A percentile compares a stretch with the other conserved stretches of the same genome.
Evolutionary conservation across 1,140 invertebrate species (phyloP).

Genomic region (Saxidomus purpurata): DNA sequence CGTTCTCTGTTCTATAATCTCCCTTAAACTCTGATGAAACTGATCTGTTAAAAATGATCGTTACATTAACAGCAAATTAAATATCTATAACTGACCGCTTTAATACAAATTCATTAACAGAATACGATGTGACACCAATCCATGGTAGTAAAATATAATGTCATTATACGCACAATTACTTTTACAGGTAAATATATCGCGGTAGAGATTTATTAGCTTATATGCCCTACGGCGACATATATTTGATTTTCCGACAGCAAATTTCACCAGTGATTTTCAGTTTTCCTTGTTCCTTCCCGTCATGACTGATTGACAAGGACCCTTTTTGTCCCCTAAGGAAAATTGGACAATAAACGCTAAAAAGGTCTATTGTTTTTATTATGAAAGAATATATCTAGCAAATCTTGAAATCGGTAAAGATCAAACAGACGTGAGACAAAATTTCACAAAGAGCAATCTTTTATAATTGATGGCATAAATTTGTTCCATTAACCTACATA

Average conservation of each 20-base stretch:
- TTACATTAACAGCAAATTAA: not conserved
- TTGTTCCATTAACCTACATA: not conserved
- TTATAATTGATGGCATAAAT: not conserved
- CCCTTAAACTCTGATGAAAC: not conserved
- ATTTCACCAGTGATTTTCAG: not conserved
- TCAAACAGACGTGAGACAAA: not conserved
- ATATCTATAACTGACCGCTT: not conserved
- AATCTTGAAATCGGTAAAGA: not conserved
- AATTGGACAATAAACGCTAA: not conserved
- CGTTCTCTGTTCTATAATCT: not conserved
- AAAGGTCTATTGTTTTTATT: not conserved
- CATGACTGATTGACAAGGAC: constrained; percentile 28
- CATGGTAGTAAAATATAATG: not conserved
- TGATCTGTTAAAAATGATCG: not conserved
- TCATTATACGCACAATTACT: constrained; percentile 30
- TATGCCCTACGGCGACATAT: not conserved
- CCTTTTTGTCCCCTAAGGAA: constrained; percentile 15
- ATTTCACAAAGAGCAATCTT: not conserved
- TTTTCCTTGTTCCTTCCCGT: constrained; percentile 35
- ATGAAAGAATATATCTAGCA: not conserved
- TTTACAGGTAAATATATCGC: not conserved
- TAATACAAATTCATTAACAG: not conserved
- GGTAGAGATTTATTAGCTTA: constrained; percentile 9
- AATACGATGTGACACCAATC: not conserved
- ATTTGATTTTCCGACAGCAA: not conserved